A percentile compares a stretch with the other conserved stretches of the same genome.
Evolutionary conservation across 2,113 vertebrate species (phyloP).

Genomic region (Hystrix brachyura): DNA sequence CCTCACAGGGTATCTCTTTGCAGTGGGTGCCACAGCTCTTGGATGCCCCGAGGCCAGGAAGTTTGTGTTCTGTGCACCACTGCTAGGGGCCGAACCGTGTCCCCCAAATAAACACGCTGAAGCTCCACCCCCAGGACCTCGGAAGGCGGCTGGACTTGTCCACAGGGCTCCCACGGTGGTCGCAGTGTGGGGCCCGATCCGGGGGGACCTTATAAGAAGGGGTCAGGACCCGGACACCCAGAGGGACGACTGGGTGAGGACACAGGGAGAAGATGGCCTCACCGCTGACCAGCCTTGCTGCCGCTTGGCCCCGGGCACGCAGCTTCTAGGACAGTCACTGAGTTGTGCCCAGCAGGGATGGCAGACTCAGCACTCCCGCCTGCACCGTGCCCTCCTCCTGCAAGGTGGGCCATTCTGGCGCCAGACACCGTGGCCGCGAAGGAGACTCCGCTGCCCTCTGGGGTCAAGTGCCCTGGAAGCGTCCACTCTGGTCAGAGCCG

Average conservation of each 20-base stretch:
- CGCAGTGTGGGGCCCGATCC: rapidly evolving
- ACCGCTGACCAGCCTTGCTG: background rate
- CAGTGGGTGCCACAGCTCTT: rapidly evolving
- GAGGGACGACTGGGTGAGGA: rapidly evolving
- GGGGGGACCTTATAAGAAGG: background rate
- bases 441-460: background rate
- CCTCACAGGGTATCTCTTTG: no score
- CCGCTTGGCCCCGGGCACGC: rapidly evolving
- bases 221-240: rapidly evolving
- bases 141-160: rapidly evolving
- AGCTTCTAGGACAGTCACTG: background rate
- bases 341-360: no score
- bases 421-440: rapidly evolving
- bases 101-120: background rate
- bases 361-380: rapidly evolving
- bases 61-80: no score
- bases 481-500: background rate
- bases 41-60: rapidly evolving
- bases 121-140: background rate
- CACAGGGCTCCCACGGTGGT: background rate
- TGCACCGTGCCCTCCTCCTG: no score
- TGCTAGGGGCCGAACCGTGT: no score
- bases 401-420: rapidly evolving
- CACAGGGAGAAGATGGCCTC: rapidly evolving
- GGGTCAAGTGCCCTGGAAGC: background rate